Base-by-base conservation (phyloP, 2,888 invertebrate species). In the Autographa pulchrina region DNA sequence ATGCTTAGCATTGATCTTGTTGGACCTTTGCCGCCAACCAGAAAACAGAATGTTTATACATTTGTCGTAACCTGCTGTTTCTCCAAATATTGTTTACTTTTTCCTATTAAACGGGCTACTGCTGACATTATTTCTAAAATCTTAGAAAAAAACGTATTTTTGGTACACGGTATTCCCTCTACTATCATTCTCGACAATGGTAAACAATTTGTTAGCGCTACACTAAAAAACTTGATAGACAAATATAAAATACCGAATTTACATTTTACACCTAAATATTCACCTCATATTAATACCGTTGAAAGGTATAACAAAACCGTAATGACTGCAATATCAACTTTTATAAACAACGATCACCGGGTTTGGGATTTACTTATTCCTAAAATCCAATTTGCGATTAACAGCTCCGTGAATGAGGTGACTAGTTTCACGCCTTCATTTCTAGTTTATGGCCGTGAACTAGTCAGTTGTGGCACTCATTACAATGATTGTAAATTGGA, bases 111-210 rank as follows among this genome's bases (percentile, higher is more conserved):
- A 14, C 20, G 73, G 11, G 84, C 84, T 20, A 66, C 66, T 16
- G 59, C 66, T 2, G 60, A 59, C 7, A 35, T 32, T 35, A 4
- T 66, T 4, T 14, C 48, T 3, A 60, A 20, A 48, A 60, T 60
- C 3, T 14, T 78, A 2, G 85, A 86, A 62, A 70, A 86, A 6
- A 16, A 59, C 0, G 77, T 88, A 6, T 84, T 88, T 41, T 38
- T 87, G 0, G 68, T 85, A 0, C 86, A 86, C 48, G 88, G 86
- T 2, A 62, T 87, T 8, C 82, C 85, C 0, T 73, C 77, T 16
- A 84, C 83, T 0, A 67, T 87, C 0, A 56, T 85, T 0, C 2
- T 83, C 20, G 85, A 85, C n/a, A 86, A 87, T 56, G 85, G 85
- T 0, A 65, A 9, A 4, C 86, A 87, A 63, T 86, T 85, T 41